Conservation (phyloP, 2,888 invertebrate genomes). For the Saturnia pavonia region DNA sequence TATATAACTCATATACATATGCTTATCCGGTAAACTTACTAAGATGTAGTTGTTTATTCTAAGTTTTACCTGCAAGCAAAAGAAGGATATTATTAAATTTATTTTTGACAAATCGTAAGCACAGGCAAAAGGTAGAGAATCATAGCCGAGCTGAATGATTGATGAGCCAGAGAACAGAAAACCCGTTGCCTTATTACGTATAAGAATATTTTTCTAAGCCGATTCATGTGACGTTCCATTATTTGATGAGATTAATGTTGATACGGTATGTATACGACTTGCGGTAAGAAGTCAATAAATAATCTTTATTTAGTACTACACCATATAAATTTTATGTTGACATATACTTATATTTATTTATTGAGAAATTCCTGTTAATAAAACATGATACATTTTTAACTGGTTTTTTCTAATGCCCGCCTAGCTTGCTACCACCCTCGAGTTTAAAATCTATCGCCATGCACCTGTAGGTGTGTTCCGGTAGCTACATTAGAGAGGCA, state of each 20-base stretch:
- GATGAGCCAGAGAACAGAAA: slow-evolving; percentile 57
- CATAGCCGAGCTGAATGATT: slow-evolving; percentile 59
- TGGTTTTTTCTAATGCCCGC: no score
- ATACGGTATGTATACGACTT: slow-evolving; percentile 33
- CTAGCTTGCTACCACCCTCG: no score
- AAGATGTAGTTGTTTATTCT: neutral
- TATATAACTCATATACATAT: neutral
- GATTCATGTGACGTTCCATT: slow-evolving; percentile 69
- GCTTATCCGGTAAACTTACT: neutral
- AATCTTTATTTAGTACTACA: slow-evolving; percentile 13
- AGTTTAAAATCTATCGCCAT: no score
- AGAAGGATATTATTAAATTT: slow-evolving; percentile 19
- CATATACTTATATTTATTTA: slow-evolving; percentile 4
- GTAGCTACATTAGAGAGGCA: no score
- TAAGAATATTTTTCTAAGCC: slow-evolving; percentile 61
- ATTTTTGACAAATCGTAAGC: slow-evolving; percentile 17
- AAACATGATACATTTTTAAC: no score
- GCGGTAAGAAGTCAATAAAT: slow-evolving; percentile 20
- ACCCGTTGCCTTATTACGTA: slow-evolving; percentile 75
- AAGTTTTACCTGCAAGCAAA: slow-evolving; percentile 15
- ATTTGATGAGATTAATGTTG: slow-evolving; percentile 74
- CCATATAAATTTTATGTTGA: neutral
- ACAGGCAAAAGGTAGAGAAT: slow-evolving; percentile 25
- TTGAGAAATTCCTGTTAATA: neutral
- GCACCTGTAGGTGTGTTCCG: no score